Conservation (phyloP, 1,140 invertebrate genomes). For the Nixonia krombeini region DNA sequence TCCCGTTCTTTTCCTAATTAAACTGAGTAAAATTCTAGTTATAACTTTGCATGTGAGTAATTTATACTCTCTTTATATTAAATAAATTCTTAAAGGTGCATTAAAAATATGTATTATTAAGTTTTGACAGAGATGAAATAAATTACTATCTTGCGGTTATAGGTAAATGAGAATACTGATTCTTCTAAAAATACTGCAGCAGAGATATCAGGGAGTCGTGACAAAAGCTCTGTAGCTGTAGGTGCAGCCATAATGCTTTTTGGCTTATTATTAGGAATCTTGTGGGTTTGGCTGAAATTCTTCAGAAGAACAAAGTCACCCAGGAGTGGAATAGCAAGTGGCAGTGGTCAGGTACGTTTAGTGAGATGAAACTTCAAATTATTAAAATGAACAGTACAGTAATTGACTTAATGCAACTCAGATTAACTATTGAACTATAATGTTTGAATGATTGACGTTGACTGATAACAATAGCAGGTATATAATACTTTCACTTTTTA, state of each 20-base stretch:
- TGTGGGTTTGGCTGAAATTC: slow-evolving; percentile 64
- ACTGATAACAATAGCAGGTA: no score
- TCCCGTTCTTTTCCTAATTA: no score
- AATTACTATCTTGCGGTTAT: no score
- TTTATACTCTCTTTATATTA: no score
- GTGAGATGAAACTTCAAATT: background rate
- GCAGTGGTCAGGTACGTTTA: slow-evolving; percentile 65
- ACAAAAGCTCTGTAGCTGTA: slow-evolving; percentile 55
- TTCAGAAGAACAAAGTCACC: slow-evolving; percentile 61
- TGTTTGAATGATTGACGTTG: background rate
- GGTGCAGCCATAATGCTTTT: slow-evolving; percentile 61
- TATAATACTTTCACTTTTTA: no score
- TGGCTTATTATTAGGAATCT: slow-evolving; percentile 53
- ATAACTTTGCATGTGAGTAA: no score
- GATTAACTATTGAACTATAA: slow-evolving; percentile 24
- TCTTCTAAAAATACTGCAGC: slow-evolving; percentile 28
- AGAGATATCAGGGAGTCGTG: slow-evolving; percentile 44
- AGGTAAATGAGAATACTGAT: background rate
- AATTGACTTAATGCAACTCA: slow-evolving; percentile 41
- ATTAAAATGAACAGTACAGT: slow-evolving; percentile 38
- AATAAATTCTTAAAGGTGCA: no score
- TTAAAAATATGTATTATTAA: background rate
- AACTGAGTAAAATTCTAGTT: no score
- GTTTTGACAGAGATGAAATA: no score
- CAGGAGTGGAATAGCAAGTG: slow-evolving; percentile 62